Evolutionary conservation across 2,113 vertebrate species (phyloP).

Genomic region (Gasterosteus nipponicus): DNA sequence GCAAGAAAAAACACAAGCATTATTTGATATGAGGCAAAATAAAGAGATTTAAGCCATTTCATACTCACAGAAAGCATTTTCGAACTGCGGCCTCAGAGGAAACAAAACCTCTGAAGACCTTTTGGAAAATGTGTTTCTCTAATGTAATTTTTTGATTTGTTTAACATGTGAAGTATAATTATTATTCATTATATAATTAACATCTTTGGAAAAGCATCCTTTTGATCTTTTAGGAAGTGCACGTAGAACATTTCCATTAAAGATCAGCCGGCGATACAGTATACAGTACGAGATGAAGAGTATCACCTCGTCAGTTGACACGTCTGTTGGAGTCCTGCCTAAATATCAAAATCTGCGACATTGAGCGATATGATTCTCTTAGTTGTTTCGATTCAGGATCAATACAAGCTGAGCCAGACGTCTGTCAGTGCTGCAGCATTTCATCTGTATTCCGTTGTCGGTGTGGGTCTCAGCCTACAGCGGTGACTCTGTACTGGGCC

Average conservation of each 20-base stretch:
- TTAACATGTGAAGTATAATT: neutral
- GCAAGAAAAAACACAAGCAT: slow-evolving; percentile 5
- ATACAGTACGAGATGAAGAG: neutral
- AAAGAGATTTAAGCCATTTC: slow-evolving; percentile 12
- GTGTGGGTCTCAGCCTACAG: slow-evolving; percentile 18
- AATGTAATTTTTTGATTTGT: neutral
- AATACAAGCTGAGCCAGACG: neutral
- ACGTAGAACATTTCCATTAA: neutral
- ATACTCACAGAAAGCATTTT: neutral
- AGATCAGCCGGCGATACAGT: neutral
- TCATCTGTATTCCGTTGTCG: neutral
- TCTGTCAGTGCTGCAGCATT: slow-evolving; percentile 7
- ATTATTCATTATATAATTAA: neutral
- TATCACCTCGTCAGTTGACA: neutral
- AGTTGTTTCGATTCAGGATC: neutral
- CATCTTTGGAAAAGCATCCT: no score
- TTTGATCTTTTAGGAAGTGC: neutral
- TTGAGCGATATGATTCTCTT: slow-evolving; percentile 1
- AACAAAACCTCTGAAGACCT: neutral
- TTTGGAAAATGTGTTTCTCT: neutral
- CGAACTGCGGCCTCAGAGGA: neutral
- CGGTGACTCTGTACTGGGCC: slow-evolving; percentile 17
- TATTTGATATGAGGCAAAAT: slow-evolving; percentile 5
- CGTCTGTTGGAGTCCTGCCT: neutral
- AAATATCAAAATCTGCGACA: neutral